Evolutionary conservation across 2,797 vertebrate species (phyloP), one percentile per base, ranked within the genome.

Genomic region (Lacerta viridis): DNA sequence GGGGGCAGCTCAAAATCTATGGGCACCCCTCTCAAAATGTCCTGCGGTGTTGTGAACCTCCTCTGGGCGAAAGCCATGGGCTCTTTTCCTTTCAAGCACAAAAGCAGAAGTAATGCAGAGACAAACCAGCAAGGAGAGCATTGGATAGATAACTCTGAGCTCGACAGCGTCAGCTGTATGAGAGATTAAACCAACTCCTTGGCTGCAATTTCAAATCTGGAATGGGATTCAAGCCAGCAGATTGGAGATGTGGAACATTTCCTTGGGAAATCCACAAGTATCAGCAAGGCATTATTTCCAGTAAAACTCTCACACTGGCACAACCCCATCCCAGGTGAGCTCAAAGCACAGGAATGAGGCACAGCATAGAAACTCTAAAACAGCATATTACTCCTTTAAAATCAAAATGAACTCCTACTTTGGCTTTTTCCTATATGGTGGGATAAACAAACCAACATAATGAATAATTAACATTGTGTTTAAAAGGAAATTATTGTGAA

Each of bases 21-120:
- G 66, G 90, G 80, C 92, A 91, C 89, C 92, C 93, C 90, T 93
- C 93, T 92, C 18, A 86, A 90, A 93, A 92, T 55, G 89, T 87
- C 90, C 93, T 92, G 91, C 93, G 89, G 29, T 86, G 7, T 13
- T 61, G 87, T 80, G 92, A 92, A 78, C 84, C 72, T 91, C 93
- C 89, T 69, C 90, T 55, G 74, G 95, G 80, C 66, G 50, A 33
- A 72, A 84, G 90, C 91, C 90, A 90, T 92, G 89, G 87, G 92
- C 85, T 87, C 90, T 86, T 87, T 87, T 90, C 0, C 36, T 64
- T 89, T 72, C 90, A 78, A 85, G 89, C 84, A 39, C 75, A 88
- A 90, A 90, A 93, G 0, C 59, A 83, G 50, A 1, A 29, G 82
- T 80, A 79, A 74, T 78, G 68, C 86, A 0, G 68, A 86, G 90